A percentile compares a stretch with the other conserved stretches of the same genome.
Conservation (phyloP, 2,113 vertebrate species). For the Oxyruncus cristatus region DNA sequence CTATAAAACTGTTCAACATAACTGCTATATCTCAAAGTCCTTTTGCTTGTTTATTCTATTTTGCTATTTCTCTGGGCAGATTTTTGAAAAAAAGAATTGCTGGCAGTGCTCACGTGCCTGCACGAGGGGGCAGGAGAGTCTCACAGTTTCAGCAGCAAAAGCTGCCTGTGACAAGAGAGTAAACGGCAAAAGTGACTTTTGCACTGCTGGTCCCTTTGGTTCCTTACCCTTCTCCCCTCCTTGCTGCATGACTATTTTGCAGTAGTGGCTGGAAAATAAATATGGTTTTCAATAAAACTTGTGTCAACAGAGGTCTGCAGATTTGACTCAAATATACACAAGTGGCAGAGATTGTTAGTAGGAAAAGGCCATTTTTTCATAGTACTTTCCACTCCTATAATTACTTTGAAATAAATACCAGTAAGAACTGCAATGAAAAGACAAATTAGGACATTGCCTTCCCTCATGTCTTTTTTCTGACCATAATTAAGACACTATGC, state of each 20-base stretch:
- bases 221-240: neutral
- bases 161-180: neutral
- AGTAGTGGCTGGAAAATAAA: constrained; percentile 3
- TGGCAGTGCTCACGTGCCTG: constrained; percentile 53
- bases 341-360: neutral
- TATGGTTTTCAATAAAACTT: neutral
- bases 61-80: neutral
- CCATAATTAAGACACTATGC: constrained; percentile 7
- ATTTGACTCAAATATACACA: neutral
- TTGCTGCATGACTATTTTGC: neutral
- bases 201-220: neutral
- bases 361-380: constrained; percentile 9
- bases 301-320: constrained; percentile 1
- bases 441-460: neutral
- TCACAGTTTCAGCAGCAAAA: constrained; percentile 54
- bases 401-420: constrained; percentile 39
- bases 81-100: neutral
- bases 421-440: constrained; percentile 6
- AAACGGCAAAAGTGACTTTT: neutral
- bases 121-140: constrained; percentile 78
- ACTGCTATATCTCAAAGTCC: neutral
- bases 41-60: neutral
- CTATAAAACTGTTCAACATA: neutral
- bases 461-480: neutral
- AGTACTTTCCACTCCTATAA: constrained; percentile 30